Evolutionary conservation across 1,140 invertebrate genomes (phyloP).

Genomic region (Pseudomyrmex cubaensis): DNA sequence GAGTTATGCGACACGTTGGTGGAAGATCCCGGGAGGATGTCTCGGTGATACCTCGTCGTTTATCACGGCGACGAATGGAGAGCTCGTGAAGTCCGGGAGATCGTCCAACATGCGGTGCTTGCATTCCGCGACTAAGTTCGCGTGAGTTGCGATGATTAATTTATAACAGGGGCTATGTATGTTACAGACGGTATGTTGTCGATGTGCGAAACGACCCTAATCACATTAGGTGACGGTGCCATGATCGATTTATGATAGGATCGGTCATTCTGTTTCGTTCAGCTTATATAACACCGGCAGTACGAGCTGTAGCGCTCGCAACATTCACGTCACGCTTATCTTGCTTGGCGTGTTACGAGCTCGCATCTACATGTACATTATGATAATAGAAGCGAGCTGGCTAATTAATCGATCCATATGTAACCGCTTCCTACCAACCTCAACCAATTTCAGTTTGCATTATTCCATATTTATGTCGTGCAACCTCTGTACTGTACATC

Average conservation of each 20-base stretch:
- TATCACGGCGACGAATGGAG: slow-evolving; percentile 31
- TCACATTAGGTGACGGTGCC: slow-evolving; percentile 38
- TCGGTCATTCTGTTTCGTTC: slow-evolving; percentile 57
- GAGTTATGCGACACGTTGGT: slow-evolving; percentile 38
- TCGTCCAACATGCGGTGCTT: slow-evolving; percentile 34
- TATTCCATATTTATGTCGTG: slow-evolving; percentile 29
- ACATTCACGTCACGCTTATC: slow-evolving; percentile 53
- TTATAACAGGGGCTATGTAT: slow-evolving; percentile 51
- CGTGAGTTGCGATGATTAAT: slow-evolving; percentile 65
- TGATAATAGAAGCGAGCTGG: slow-evolving; percentile 43
- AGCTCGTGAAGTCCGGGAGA: slow-evolving; percentile 48
- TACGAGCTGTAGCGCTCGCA: background rate
- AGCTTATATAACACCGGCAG: slow-evolving; percentile 34
- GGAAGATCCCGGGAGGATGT: slow-evolving; percentile 32
- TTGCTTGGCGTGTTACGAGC: slow-evolving; percentile 33
- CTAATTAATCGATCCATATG: slow-evolving; percentile 54
- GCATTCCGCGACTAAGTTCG: slow-evolving; percentile 46
- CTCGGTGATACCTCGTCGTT: slow-evolving; percentile 33
- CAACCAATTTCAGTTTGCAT: slow-evolving; percentile 37
- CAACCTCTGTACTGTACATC: no score
- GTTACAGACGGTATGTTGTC: slow-evolving; percentile 34
- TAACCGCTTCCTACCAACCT: slow-evolving; percentile 3
- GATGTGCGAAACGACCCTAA: slow-evolving; percentile 53
- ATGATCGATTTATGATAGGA: slow-evolving; percentile 52
- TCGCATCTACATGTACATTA: slow-evolving; percentile 46